A percentile compares a stretch with the other conserved stretches of the same genome.
Evolutionary conservation across 2,797 vertebrate genomes (phyloP).

Genomic region (Hyperoplus lanceolatus): DNA sequence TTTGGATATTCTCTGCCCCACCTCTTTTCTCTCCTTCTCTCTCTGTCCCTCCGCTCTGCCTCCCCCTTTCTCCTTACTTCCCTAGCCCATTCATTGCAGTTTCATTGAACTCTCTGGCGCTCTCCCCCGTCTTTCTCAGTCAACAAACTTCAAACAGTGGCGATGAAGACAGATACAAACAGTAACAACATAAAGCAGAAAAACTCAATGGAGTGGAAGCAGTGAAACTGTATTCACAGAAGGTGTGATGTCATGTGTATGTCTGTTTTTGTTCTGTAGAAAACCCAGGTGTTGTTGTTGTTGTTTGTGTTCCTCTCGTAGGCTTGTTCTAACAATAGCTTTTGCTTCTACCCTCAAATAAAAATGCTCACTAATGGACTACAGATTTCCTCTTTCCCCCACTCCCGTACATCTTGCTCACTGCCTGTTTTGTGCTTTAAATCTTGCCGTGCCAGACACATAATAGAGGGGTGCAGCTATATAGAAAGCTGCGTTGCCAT

Average conservation of each 20-base stretch:
- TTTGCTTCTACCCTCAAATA: conserved; percentile 31
- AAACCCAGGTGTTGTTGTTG: background rate
- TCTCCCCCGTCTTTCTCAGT: background rate
- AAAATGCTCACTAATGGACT: conserved; percentile 50
- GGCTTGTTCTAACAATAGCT: conserved; percentile 63
- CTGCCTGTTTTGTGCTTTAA: conserved; percentile 43
- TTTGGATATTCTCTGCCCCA: conserved; percentile 21
- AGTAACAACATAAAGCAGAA: conserved; percentile 10
- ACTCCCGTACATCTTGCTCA: conserved; percentile 32
- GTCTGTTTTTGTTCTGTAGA: conserved; percentile 46
- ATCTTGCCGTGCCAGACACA: conserved; percentile 54
- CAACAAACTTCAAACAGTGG: background rate
- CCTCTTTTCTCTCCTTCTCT: conserved; percentile 1
- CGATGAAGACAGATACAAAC: conserved; percentile 9
- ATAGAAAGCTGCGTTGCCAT: conserved; percentile 21
- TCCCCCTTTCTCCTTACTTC: background rate
- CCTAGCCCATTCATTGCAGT: background rate
- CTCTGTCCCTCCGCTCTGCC: background rate
- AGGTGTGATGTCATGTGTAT: conserved; percentile 17
- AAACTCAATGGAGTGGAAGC: background rate
- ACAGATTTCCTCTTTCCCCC: conserved; percentile 69
- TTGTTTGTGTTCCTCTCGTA: conserved; percentile 25
- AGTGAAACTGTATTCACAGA: background rate
- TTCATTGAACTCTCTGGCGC: background rate
- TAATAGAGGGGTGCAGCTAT: background rate